A percentile compares a stretch with the other conserved stretches of the same genome.
phyloP scores from a whole-genome alignment of 2,888 invertebrate species.

The Blastobasis adustella region DNA sequence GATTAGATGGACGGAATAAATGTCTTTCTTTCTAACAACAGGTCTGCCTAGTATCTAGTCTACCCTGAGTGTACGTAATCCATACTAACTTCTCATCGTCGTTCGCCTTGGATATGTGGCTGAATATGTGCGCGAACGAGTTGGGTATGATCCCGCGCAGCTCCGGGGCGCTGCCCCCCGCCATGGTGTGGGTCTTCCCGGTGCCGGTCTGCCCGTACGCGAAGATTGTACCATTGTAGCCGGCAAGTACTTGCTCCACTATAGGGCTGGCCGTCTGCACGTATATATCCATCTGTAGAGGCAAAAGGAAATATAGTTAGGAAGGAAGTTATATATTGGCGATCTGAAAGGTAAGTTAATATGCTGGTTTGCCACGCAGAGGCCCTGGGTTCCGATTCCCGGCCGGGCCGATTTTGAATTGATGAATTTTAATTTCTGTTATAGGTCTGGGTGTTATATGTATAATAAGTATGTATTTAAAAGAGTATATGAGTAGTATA shows the following conservation, averaged over 20 bases:
- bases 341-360: too few species aligned
- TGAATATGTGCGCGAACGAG: conserved; percentile 99
- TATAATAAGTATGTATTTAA: too few species aligned
- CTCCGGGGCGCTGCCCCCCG: conserved; percentile 91
- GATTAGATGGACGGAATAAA: too few species aligned
- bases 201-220: conserved; percentile 96
- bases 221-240: conserved; percentile 96
- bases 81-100: conserved; percentile 87
- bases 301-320: background rate
- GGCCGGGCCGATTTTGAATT: too few species aligned
- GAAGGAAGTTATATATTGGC: background rate
- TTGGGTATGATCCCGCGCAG: conserved; percentile 97
- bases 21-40: too few species aligned
- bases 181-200: conserved; percentile 99
- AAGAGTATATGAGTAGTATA: too few species aligned
- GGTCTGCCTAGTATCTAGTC: too few species aligned
- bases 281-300: conserved; percentile 90
- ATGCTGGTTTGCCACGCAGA: too few species aligned
- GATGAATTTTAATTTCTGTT: too few species aligned
- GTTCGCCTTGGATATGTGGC: conserved; percentile 95
- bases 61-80: too few species aligned
- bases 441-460: too few species aligned
- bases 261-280: conserved; percentile 97
- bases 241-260: conserved; percentile 95
- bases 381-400: too few species aligned